Evolutionary conservation across 2,797 vertebrate genomes (phyloP).

Genomic region (Tokudaia tokunoshimensis): DNA sequence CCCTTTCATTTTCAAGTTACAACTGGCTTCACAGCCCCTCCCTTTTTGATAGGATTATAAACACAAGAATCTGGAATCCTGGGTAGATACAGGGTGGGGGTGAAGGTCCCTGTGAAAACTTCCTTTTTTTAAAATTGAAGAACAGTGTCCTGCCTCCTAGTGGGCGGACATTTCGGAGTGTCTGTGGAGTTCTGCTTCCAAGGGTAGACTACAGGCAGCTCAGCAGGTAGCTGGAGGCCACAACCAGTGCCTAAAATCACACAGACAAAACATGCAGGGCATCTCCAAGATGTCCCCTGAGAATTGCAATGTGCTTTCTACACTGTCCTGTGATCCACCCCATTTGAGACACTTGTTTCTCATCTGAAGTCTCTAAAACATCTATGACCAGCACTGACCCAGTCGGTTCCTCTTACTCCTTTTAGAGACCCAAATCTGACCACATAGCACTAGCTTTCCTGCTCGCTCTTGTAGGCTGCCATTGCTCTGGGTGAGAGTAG

Average conservation of each 20-base stretch:
- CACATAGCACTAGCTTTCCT: neutral
- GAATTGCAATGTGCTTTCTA: neutral
- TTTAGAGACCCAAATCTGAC: neutral
- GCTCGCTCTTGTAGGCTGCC: neutral
- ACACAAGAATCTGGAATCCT: conserved; percentile 45
- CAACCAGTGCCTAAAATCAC: neutral
- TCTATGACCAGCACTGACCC: neutral
- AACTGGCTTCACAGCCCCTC: neutral
- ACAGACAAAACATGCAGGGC: neutral
- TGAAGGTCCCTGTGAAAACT: neutral
- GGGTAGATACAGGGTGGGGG: neutral
- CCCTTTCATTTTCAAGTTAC: conserved; percentile 58
- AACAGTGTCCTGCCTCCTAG: neutral
- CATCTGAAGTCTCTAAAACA: neutral
- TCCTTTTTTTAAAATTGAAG: neutral
- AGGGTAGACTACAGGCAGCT: neutral
- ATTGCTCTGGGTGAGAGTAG: neutral
- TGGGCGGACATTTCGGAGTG: neutral
- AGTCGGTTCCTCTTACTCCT: neutral
- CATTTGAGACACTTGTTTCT: neutral
- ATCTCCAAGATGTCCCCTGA: neutral
- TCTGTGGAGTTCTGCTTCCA: neutral
- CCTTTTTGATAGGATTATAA: conserved; percentile 22
- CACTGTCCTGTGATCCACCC: neutral
- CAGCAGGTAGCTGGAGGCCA: neutral